A percentile compares a stretch with the other conserved stretches of the same genome.
phyloP scores from a whole-genome alignment of 2,113 vertebrate species.

The Gobius niger region DNA sequence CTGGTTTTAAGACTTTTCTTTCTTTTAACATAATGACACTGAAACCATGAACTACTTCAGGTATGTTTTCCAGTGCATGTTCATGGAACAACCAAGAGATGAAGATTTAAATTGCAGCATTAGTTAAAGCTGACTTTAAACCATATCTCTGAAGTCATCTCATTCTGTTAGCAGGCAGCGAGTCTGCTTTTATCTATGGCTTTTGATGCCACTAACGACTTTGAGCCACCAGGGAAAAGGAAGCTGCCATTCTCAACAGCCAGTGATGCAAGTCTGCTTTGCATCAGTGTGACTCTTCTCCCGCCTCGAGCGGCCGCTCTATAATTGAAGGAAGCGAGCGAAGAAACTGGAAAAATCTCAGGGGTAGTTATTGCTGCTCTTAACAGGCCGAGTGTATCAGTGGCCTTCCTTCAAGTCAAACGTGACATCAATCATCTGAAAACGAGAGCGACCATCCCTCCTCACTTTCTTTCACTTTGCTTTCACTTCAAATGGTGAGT shows the following conservation, averaged over 20 bases:
- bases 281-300: conserved; percentile 50
- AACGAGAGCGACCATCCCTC: conserved; percentile 32
- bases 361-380: conserved; percentile 46
- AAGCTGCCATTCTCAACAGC: conserved; percentile 45
- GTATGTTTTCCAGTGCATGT: not conserved
- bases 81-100: not conserved
- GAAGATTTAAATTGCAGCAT: not conserved
- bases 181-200: conserved; percentile 19
- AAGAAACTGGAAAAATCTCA: conserved; percentile 36
- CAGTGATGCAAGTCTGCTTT: conserved; percentile 53
- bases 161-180: not conserved
- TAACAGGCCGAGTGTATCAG: conserved; percentile 45
- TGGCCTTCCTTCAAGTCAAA: conserved; percentile 52
- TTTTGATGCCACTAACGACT: conserved; percentile 42
- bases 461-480: conserved; percentile 8
- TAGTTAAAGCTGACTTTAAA: not conserved
- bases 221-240: conserved; percentile 21
- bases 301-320: conserved; percentile 30
- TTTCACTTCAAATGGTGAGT: conserved; percentile 2
- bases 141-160: not conserved
- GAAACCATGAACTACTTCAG: no score
- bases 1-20: no score
- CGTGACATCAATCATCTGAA: conserved; percentile 59
- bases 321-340: conserved; percentile 51
- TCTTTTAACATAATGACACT: no score